Evolutionary conservation across 2,797 vertebrate genomes (phyloP).

Genomic region (Agapornis canus): DNA sequence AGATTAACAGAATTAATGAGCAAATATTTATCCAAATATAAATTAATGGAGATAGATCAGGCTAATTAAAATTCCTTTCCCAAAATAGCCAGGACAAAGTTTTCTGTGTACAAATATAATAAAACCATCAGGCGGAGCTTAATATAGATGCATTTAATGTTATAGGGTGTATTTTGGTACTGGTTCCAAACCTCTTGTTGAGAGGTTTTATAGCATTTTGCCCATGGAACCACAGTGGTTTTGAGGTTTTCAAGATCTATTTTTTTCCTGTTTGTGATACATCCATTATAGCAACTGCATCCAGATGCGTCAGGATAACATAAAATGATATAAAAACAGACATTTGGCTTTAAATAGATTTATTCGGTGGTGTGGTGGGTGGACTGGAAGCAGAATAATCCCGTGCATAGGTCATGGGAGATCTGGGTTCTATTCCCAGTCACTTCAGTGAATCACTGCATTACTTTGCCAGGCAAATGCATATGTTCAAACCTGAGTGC

Average conservation of each 20-base stretch:
- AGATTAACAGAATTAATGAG: not conserved
- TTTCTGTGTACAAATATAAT: not conserved
- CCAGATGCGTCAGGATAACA: not conserved
- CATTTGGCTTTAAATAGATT: constrained; percentile 29
- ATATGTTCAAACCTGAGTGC: not conserved
- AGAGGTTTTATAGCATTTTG: not conserved
- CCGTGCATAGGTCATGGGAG: not conserved
- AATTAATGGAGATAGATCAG: not conserved
- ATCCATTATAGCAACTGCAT: not conserved
- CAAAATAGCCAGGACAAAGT: not conserved
- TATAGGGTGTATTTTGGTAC: not conserved
- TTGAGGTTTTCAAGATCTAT: not conserved
- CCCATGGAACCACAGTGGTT: not conserved
- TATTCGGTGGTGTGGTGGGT: not conserved
- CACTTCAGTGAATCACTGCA: not conserved
- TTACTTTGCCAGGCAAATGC: not conserved
- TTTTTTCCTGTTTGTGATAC: not conserved
- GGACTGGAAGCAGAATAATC: not conserved
- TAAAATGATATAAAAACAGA: not conserved
- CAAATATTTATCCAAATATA: not conserved
- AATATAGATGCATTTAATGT: not conserved
- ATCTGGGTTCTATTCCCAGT: not conserved
- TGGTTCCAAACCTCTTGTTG: not conserved
- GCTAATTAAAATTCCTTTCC: not conserved
- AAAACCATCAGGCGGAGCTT: not conserved